Conservation (phyloP, 2,888 invertebrate genomes). For the Pheosia tremula region DNA sequence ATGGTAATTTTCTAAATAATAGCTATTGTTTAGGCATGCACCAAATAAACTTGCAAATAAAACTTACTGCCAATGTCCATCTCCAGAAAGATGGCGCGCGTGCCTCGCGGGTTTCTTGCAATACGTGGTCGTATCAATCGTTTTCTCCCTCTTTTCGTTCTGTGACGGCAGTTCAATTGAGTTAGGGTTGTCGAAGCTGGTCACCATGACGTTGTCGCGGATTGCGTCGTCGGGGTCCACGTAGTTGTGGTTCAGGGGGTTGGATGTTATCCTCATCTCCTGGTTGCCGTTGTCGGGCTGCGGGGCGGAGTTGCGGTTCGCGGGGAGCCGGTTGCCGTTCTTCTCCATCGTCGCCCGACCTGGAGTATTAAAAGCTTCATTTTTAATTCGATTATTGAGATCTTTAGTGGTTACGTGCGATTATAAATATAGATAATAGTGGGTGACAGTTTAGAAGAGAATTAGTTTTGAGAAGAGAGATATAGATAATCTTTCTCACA, state of each 20-base stretch:
- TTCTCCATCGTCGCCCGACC: conserved; percentile 86
- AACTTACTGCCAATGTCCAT: conserved; percentile 82
- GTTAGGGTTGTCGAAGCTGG: conserved; percentile 90
- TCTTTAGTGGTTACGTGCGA: conserved; percentile 10
- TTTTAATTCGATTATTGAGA: conserved; percentile 32
- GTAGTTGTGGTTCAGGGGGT: conserved; percentile 90
- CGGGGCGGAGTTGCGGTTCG: conserved; percentile 68
- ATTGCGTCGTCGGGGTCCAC: conserved; percentile 87
- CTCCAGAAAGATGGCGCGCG: conserved; percentile 67
- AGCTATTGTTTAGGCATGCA: not conserved
- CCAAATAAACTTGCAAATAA: conserved; percentile 29
- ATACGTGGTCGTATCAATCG: conserved; percentile 88
- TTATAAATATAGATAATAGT: not conserved
- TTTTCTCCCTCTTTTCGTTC: conserved; percentile 61
- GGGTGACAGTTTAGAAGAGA: not conserved
- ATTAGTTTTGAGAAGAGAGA: not conserved
- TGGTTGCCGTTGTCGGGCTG: conserved; percentile 67
- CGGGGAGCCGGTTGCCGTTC: conserved; percentile 76
- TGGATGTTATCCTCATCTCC: conserved; percentile 91
- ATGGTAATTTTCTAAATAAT: conserved; percentile 8
- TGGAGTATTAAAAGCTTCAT: conserved; percentile 49
- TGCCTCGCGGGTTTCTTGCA: conserved; percentile 85
- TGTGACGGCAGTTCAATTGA: conserved; percentile 88
- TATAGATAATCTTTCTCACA: no score
- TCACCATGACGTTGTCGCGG: conserved; percentile 81